These are phyloP conservation scores for Aix galericulata DNA, from an alignment of 2,113 vertebrate genomes.

Conservation along the genomic window DNA sequence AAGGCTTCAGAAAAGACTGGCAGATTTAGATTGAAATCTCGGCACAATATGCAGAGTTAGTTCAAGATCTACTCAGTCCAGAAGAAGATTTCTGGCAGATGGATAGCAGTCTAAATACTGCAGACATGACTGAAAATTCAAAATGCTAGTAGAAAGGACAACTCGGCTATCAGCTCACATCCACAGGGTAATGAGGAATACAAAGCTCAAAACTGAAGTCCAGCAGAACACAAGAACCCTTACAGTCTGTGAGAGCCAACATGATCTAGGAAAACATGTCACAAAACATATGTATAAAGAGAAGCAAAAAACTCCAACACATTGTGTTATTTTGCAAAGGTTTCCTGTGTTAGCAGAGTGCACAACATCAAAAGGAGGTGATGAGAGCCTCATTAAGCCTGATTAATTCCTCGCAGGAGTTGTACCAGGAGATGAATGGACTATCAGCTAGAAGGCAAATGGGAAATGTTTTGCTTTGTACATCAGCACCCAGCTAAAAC, in stretches of 20 bases:
- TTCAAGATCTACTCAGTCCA: background rate
- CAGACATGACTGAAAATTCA: background rate
- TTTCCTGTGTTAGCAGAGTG: background rate
- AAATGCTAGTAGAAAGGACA: background rate
- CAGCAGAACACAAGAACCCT: background rate
- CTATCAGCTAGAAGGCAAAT: conserved; percentile 11
- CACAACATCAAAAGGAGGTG: background rate
- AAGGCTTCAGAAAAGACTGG: background rate
- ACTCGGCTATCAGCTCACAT: background rate
- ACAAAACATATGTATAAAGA: background rate
- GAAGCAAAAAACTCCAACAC: background rate
- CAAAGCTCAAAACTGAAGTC: background rate
- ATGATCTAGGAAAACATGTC: background rate
- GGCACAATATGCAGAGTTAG: background rate
- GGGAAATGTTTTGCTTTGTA: background rate
- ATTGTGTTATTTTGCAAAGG: background rate
- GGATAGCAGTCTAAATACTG: conserved; percentile 1
- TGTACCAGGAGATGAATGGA: background rate
- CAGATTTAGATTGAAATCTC: background rate
- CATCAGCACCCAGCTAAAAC: background rate
- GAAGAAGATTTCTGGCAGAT: background rate
- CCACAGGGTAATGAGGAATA: background rate
- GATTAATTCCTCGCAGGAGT: conserved; percentile 21
- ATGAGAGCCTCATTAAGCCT: background rate
- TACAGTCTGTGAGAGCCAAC: background rate